Evolutionary conservation across 1,140 invertebrate genomes (phyloP).

Genomic region (Calephelis nemesis): DNA sequence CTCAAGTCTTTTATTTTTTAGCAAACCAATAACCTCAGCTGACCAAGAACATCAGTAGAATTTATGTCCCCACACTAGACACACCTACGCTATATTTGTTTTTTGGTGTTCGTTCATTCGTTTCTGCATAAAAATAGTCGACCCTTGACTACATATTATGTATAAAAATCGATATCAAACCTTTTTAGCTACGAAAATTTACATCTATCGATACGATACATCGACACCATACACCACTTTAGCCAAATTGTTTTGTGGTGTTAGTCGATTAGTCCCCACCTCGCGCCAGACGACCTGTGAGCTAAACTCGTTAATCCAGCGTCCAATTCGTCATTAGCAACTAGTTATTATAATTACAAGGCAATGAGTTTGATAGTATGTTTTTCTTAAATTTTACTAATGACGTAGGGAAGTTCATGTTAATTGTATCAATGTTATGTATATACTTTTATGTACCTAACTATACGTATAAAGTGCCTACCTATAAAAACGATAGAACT

Average conservation of each 20-base stretch:
- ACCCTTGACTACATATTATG: too few relatives aligned
- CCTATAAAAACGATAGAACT: too few relatives aligned
- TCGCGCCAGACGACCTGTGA: conserved; percentile 52
- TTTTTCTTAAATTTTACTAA: background rate
- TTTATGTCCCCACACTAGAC: too few relatives aligned
- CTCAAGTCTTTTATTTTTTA: too few relatives aligned
- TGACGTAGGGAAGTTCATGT: background rate
- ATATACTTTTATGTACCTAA: too few relatives aligned
- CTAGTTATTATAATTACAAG: conserved; percentile 46
- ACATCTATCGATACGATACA: conserved; percentile 10
- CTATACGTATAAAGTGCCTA: too few relatives aligned
- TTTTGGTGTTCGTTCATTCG: too few relatives aligned
- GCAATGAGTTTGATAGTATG: background rate
- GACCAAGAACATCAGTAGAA: too few relatives aligned
- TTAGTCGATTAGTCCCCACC: conserved; percentile 37
- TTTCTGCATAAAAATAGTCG: too few relatives aligned
- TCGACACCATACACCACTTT: conserved; percentile 31
- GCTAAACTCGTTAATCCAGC: conserved; percentile 56
- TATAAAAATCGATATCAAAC: too few relatives aligned
- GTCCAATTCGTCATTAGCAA: conserved; percentile 52
- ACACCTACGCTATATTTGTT: too few relatives aligned
- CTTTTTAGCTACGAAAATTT: background rate
- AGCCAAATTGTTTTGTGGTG: conserved; percentile 45
- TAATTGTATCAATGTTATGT: background rate
- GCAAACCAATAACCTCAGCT: too few relatives aligned